phyloP scores from a whole-genome alignment of 2,888 invertebrate species.

The Agonopterix heracliana region DNA sequence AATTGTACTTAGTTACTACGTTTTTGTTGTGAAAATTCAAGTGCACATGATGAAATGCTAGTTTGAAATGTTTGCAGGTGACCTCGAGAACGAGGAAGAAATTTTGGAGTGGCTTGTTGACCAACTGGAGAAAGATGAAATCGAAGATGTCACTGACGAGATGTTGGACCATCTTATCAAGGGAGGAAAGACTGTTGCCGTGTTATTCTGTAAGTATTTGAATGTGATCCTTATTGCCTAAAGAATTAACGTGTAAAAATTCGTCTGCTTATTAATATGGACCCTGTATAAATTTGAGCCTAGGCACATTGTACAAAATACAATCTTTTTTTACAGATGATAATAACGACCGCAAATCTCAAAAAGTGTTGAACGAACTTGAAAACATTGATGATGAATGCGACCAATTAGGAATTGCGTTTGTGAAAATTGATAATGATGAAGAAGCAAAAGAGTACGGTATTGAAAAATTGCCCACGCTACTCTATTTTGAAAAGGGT shows the following conservation, averaged over 20 bases:
- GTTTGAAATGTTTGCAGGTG: slow-evolving; percentile 64
- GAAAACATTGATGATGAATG: slow-evolving; percentile 97
- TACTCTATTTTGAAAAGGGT: slow-evolving; percentile 88
- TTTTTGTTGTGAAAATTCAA: too few species aligned
- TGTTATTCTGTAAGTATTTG: slow-evolving; percentile 87
- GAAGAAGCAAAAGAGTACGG: slow-evolving; percentile 95
- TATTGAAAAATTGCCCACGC: slow-evolving; percentile 89
- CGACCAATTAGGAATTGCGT: slow-evolving; percentile 90
- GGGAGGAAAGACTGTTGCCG: slow-evolving; percentile 91
- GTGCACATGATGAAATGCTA: too few species aligned
- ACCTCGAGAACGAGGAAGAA: slow-evolving; percentile 91
- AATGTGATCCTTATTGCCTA: neutral
- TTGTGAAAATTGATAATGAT: slow-evolving; percentile 93
- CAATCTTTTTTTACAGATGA: slow-evolving; percentile 78
- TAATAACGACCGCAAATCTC: slow-evolving; percentile 91
- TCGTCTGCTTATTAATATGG: too few species aligned
- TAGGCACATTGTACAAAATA: neutral
- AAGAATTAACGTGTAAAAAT: neutral
- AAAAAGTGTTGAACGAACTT: slow-evolving; percentile 88
- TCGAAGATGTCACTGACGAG: slow-evolving; percentile 96
- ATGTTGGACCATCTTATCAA: slow-evolving; percentile 93
- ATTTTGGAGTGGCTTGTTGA: slow-evolving; percentile 91
- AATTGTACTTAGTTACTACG: too few species aligned
- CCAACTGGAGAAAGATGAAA: slow-evolving; percentile 93
- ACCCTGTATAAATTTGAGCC: too few species aligned